Base-by-base conservation (phyloP, 2,888 invertebrate genomes). In the Caenorhabditis panamensis region DNA sequence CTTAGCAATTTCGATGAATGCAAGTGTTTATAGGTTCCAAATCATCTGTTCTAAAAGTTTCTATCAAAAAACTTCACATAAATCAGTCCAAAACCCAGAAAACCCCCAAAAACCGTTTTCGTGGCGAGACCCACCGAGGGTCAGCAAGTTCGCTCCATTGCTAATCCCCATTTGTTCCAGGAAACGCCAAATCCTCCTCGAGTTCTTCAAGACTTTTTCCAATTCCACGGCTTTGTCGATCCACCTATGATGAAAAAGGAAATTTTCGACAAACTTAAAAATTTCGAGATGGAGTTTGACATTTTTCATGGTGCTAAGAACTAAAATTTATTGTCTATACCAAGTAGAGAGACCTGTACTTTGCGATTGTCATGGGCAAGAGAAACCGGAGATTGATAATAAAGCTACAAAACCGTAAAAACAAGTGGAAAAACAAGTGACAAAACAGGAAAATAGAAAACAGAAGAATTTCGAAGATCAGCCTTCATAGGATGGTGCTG, bases 241-340 rank as follows among this genome's bases (percentile, higher is more conserved):
- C 58, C 72, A 0, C 24, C 13, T 22, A 11, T 54, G 24, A 54
- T 76, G 61, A 36, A 49, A 22, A 47, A 54, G 20, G 75, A 76
- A 31, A 76, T 76, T 20, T 76, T 67, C 31, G 9, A 36, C 9
- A 44, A 44, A n/a, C 6, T 76, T 13, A 18, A 28, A 8, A 22
- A 31, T 1, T 76, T 67, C 20, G 61, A 47, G 5, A n/a, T 5
- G 0, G 13, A 31, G 6, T 67, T 13, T 44, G 51, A 67, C 22
- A 67, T 76, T 61, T 67, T 44, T 24, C 63, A 54, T 0, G 24
- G n/a, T 6, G 44, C 72, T 0, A 63, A 63, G 26, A 22, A 63
- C 18, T 58, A 36, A 68, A 3, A 58, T 41, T n/a, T 13, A 24
- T 4, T 47, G 5, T 18, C 20, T 41, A 41, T 9, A 41, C 2